Evolutionary conservation across 2,888 invertebrate species (phyloP).

Genomic region (Diabrotica balteata): DNA sequence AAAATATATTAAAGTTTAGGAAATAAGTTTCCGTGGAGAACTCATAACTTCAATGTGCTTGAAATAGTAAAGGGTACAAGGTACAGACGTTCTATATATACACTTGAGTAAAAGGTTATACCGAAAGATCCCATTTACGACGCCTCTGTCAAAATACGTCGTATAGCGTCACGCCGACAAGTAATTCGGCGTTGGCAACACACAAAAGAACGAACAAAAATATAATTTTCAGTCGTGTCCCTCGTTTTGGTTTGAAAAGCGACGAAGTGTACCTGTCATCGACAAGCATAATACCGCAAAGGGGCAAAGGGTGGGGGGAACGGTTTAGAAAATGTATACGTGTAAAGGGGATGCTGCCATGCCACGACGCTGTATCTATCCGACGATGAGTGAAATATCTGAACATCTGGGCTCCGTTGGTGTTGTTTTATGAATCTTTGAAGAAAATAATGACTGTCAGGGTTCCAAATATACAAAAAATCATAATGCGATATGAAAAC

Average conservation of each 20-base stretch:
- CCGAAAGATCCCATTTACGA: too few relatives aligned
- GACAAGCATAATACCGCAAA: slow-evolving; percentile 32
- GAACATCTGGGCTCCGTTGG: too few relatives aligned
- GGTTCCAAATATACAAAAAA: too few relatives aligned
- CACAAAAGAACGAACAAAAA: slow-evolving; percentile 29
- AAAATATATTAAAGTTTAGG: too few relatives aligned
- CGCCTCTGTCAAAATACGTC: slow-evolving; percentile 4
- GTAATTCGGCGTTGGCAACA: slow-evolving; percentile 23
- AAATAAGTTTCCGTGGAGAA: too few relatives aligned
- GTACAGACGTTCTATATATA: background rate
- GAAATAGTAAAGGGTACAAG: background rate
- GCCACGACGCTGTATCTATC: background rate
- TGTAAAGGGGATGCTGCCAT: slow-evolving; percentile 4
- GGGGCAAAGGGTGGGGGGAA: slow-evolving; percentile 3
- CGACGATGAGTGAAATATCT: background rate
- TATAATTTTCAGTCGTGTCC: slow-evolving; percentile 29
- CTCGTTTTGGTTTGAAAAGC: slow-evolving; percentile 28
- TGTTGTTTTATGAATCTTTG: too few relatives aligned
- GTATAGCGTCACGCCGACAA: slow-evolving; percentile 3
- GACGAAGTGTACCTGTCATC: slow-evolving; percentile 40
- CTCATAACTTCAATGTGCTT: background rate
- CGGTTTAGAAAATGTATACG: slow-evolving; percentile 19
- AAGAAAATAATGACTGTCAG: too few relatives aligned
- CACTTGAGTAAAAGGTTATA: too few relatives aligned
- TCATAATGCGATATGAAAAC: too few relatives aligned